Base-by-base conservation (phyloP, 2,888 invertebrate species). In the Pristionchus maxplancki region DNA sequence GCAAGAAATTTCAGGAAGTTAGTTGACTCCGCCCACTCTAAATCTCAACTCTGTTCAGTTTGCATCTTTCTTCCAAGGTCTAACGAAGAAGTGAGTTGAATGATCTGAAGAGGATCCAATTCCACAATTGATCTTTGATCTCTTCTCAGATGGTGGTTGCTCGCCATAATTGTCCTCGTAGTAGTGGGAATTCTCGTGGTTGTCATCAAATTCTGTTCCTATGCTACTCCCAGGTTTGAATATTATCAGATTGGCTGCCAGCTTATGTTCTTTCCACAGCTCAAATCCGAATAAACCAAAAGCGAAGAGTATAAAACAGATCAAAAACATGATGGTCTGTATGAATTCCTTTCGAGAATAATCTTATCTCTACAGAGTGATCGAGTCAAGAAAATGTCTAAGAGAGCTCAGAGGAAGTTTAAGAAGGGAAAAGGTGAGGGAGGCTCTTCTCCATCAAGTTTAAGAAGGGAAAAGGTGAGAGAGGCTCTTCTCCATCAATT, bases 121-220 rank as follows among this genome's bases (percentile, higher is more conserved):
- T 9, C 50, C 20, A 24, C 24, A 62, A 28, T 67, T 67, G 67
- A 67, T 67, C 67, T 67, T 67, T 67, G 67, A 67, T 67, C 67
- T 67, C 31, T 67, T 28, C 24, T 67, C 74, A 74, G 74, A 44
- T 28, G n/a, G 28, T 74, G 74, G 74, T 20, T 40, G 17, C 40
- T 74, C 40, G 34, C 34, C 24, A 17, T 74, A 20, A 40, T 74
- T 9, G 40, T 74, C 0, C 17, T 74, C 74, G 74, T 24, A 6
- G 74, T 74, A 8, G 40, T 74, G 1, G 40, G n/a, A 11, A 6
- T 74, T 40, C 74, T 74, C 74, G 74, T 74, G 17, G 24, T 74
- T 5, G 74, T 74, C n/a, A 74, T 74, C 74, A 74, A 74, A 20
- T 74, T 74, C 74, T 74, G 74, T 40, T 74, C 74, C 24, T 74